Percentiles rank a stretch among this genome's conserved stretches.
Evolutionary conservation across 2,888 invertebrate genomes (phyloP).

Genomic region (Stramonita haemastoma): DNA sequence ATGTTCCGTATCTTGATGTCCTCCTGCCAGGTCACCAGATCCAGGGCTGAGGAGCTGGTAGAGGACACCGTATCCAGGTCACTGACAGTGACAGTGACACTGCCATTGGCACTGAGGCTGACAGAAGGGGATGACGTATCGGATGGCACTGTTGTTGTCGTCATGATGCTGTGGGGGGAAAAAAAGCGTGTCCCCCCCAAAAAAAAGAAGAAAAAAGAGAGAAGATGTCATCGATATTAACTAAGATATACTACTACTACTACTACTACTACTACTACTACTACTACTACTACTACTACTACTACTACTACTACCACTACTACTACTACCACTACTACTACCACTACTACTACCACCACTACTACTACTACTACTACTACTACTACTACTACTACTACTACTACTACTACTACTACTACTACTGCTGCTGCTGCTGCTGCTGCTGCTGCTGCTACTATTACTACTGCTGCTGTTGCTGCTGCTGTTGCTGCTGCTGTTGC

Average conservation of each 20-base stretch:
- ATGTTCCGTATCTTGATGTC: slow-evolving; percentile 29
- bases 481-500: too few species aligned
- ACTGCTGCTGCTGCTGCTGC: background rate
- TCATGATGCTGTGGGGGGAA: background rate
- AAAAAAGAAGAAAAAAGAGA: background rate
- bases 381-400: background rate
- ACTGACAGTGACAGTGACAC: background rate
- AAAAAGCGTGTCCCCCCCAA: background rate
- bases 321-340: background rate
- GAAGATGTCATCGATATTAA: too few species aligned
- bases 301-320: background rate
- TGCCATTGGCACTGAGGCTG: background rate
- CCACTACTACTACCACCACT: background rate
- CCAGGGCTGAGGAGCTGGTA: background rate
- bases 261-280: background rate
- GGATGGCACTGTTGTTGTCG: background rate
- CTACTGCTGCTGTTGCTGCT: background rate
- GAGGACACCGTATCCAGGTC: background rate
- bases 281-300: background rate
- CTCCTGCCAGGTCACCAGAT: background rate
- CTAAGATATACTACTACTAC: too few species aligned
- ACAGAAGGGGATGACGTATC: background rate
- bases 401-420: background rate
- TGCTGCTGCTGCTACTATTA: background rate
- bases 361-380: background rate